phyloP scores from a whole-genome alignment of 2,113 vertebrate species.

The Gallinago media region DNA sequence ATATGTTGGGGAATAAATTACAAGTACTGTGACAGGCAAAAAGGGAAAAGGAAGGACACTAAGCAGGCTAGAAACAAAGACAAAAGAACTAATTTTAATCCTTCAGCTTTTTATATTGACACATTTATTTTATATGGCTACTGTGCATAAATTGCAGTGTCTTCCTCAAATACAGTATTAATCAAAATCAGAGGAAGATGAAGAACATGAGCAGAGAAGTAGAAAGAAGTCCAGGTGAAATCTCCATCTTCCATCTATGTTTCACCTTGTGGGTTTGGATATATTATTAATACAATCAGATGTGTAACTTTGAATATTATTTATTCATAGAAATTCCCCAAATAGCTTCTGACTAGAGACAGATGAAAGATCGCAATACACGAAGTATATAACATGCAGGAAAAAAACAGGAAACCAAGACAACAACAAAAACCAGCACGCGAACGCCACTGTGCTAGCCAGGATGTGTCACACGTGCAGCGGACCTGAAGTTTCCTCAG shows the following conservation, averaged over 20 bases:
- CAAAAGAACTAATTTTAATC: neutral
- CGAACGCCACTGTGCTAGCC: neutral
- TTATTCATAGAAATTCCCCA: neutral
- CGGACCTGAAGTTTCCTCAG: neutral
- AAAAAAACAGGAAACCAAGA: neutral
- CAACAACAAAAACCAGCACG: neutral
- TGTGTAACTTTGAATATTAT: neutral
- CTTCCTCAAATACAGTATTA: neutral
- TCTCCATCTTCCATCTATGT: neutral
- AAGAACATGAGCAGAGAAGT: neutral
- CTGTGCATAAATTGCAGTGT: neutral
- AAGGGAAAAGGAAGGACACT: neutral
- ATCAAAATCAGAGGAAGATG: neutral
- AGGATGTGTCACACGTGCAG: neutral
- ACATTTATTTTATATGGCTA: neutral
- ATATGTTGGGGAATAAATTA: neutral
- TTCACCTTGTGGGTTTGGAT: neutral
- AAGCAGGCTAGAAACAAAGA: neutral
- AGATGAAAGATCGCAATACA: neutral
- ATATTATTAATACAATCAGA: neutral
- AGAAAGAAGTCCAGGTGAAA: neutral
- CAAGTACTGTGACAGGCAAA: neutral
- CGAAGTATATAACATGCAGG: neutral
- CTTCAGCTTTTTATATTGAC: neutral
- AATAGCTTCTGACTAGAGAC: neutral